These are phyloP conservation scores for Leptobrachium ailaonicum DNA, from an alignment of 2,113 vertebrate species.

Conservation along the genomic window DNA sequence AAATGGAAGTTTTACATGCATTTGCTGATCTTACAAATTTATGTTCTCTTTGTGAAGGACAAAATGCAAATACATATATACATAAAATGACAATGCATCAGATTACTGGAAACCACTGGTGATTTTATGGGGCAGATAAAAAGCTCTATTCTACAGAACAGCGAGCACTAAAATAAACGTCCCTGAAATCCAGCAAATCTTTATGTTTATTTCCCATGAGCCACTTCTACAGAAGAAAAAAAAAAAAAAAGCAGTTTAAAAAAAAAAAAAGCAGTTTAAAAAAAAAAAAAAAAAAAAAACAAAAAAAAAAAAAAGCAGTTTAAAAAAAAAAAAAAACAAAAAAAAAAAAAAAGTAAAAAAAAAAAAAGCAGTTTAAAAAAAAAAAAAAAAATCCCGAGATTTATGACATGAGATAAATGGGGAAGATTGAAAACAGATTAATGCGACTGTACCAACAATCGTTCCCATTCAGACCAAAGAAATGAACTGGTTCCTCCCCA, in stretches of 20 bases:
- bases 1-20: no score
- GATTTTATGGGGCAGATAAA: not conserved
- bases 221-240: constrained; percentile 73
- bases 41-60: no score
- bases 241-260: no score
- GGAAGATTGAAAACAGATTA: constrained; percentile 83
- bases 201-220: constrained; percentile 81
- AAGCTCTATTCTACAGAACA: not conserved
- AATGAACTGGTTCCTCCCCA: constrained; percentile 69
- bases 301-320: no score
- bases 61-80: no score
- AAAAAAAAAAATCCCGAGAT: constrained; percentile 74
- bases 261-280: no score
- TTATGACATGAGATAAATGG: constrained; percentile 84
- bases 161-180: not conserved
- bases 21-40: no score
- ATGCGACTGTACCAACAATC: constrained; percentile 84
- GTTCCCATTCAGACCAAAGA: constrained; percentile 77
- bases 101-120: not conserved
- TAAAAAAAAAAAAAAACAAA: no score
- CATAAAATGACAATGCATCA: no score
- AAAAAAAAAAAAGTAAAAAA: no score
- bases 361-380: no score
- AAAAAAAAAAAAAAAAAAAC: no score
- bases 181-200: constrained; percentile 60